Conservation (phyloP, 30 jellyfish, hydroid and myxozoan genomes). For the Rhopilema esculentum region DNA sequence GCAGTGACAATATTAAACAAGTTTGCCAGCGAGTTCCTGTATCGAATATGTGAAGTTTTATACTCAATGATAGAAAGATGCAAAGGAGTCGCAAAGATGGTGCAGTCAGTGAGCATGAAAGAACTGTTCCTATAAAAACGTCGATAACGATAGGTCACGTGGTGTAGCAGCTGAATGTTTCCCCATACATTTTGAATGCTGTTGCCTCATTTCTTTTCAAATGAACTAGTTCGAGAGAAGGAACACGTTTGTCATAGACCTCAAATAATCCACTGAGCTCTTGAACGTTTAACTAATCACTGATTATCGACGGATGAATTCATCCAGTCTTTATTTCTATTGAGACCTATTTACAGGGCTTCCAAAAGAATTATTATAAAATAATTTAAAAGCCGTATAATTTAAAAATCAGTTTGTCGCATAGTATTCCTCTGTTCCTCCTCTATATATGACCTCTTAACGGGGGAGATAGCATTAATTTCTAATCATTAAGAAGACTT, state of each 20-base stretch:
- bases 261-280: background rate
- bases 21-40: constrained; percentile 81
- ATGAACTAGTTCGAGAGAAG: too few relatives aligned
- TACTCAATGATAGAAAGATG: constrained; percentile 78
- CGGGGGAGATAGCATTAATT: too few relatives aligned
- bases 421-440: too few relatives aligned
- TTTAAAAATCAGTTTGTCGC: too few relatives aligned
- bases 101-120: constrained; percentile 50
- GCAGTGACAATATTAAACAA: constrained; percentile 68
- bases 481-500: too few relatives aligned
- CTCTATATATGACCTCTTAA: too few relatives aligned
- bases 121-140: constrained; percentile 16
- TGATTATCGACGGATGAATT: too few relatives aligned
- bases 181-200: background rate
- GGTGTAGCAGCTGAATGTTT: background rate
- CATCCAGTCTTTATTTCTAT: too few relatives aligned
- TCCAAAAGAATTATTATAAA: too few relatives aligned
- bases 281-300: too few relatives aligned
- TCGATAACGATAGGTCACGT: background rate
- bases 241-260: background rate
- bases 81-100: constrained; percentile 58
- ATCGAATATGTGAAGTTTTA: constrained; percentile 58
- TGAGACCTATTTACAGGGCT: too few relatives aligned
- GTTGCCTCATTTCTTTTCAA: background rate
- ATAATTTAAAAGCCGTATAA: too few relatives aligned